Percentiles rank a stretch among this genome's conserved stretches.
These are phyloP conservation scores for Gadus macrocephalus DNA, from an alignment of 2,113 vertebrate genomes.

Conservation along the genomic window DNA sequence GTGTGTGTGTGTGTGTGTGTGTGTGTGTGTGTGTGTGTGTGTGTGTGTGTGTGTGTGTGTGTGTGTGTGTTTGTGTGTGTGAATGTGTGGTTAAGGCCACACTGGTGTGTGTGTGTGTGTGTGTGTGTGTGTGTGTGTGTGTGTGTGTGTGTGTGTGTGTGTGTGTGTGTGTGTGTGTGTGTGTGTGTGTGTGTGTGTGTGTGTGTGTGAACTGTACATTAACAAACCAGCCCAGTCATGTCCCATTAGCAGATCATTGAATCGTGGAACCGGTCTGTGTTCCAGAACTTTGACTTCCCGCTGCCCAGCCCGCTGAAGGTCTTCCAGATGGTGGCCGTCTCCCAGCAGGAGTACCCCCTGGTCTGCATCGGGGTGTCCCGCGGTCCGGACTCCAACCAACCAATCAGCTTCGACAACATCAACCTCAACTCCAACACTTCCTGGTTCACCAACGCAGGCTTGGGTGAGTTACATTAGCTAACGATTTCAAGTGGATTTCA, in stretches of 20 bases:
- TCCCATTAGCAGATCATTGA: no score
- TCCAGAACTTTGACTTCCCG: constrained; percentile 85
- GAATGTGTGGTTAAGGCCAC: no score
- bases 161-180: no score
- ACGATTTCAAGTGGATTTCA: background rate
- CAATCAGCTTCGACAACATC: constrained; percentile 77
- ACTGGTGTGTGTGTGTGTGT: no score
- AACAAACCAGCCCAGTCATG: no score
- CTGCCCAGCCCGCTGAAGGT: constrained; percentile 77
- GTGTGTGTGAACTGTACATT: no score
- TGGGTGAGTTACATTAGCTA: constrained; percentile 52
- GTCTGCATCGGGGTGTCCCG: constrained; percentile 79
- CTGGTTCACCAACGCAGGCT: constrained; percentile 78
- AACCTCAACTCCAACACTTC: constrained; percentile 87
- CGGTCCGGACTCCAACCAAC: constrained; percentile 42
- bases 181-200: no score
- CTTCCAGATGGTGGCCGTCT: constrained; percentile 78
- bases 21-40: background rate
- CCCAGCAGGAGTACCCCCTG: constrained; percentile 80
- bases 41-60: no score
- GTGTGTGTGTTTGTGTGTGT: no score
- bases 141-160: no score
- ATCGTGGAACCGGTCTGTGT: background rate
- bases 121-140: no score
- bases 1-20: no score